Evolutionary conservation across 2,113 vertebrate genomes (phyloP).

Genomic region (Tiliqua scincoides): DNA sequence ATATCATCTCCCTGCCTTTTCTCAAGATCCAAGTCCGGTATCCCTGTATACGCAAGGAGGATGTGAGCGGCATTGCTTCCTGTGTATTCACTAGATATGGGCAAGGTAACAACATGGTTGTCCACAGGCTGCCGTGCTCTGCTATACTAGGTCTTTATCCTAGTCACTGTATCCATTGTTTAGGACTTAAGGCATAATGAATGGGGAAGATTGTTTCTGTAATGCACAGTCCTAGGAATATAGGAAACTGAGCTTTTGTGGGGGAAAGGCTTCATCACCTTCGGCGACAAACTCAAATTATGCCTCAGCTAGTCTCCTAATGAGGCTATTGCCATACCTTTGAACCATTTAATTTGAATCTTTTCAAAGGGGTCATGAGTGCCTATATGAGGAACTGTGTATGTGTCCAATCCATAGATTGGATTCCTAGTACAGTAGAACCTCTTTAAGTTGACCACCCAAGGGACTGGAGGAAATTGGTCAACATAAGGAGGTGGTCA

Average conservation of each 20-base stretch:
- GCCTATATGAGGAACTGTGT: neutral
- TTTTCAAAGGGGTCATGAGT: neutral
- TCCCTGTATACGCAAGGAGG: conserved; percentile 93
- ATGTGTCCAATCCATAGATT: neutral
- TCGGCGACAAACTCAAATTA: neutral
- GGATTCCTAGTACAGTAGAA: too few relatives aligned
- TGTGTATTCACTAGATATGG: conserved; percentile 96
- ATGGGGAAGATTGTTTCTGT: neutral
- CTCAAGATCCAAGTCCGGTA: conserved; percentile 94
- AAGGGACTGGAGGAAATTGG: too few relatives aligned
- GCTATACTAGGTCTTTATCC: neutral
- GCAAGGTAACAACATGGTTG: conserved; percentile 80
- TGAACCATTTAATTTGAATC: neutral
- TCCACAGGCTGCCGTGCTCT: neutral
- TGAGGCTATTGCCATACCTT: neutral
- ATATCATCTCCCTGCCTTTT: conserved; percentile 90
- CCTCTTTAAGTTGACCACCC: too few relatives aligned
- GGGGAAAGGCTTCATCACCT: neutral
- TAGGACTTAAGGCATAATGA: neutral
- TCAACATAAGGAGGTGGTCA: too few relatives aligned
- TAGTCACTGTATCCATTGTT: neutral
- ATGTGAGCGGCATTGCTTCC: conserved; percentile 96
- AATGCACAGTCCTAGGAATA: neutral
- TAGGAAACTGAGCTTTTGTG: neutral
- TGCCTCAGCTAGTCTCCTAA: neutral